Evolutionary conservation across 1,140 invertebrate species (phyloP).

Genomic region (Drosophila bipectinata): DNA sequence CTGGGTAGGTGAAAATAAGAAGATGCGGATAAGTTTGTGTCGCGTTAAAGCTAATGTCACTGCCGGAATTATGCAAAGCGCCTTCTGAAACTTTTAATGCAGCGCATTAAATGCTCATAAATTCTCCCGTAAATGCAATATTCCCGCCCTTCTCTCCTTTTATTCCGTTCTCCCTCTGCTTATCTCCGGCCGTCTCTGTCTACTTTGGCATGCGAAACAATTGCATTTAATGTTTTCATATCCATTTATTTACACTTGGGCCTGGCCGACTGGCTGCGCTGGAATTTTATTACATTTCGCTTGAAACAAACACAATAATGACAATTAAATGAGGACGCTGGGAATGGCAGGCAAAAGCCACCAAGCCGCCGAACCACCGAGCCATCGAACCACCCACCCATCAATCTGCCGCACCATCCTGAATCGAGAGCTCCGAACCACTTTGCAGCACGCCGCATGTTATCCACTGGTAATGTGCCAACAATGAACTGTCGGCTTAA

Average conservation of each 20-base stretch:
- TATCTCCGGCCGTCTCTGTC: conserved; percentile 1
- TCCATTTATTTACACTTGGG: conserved; percentile 69
- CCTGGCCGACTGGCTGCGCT: conserved; percentile 2
- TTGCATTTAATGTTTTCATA: conserved; percentile 69
- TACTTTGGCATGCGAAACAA: conserved; percentile 29
- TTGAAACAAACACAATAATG: conserved; percentile 62
- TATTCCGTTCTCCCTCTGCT: neutral
- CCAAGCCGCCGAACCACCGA: neutral
- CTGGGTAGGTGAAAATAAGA: conserved; percentile 8
- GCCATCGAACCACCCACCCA: neutral
- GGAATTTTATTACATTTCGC: conserved; percentile 60
- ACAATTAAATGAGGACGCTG: conserved; percentile 63
- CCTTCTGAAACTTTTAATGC: conserved; percentile 59
- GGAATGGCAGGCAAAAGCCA: neutral
- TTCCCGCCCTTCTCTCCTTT: neutral
- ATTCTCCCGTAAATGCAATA: conserved; percentile 56
- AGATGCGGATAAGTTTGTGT: conserved; percentile 26
- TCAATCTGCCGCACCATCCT: neutral
- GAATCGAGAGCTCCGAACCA: neutral
- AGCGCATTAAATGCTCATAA: conserved; percentile 64
- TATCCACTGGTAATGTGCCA: conserved; percentile 66
- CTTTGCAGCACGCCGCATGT: conserved; percentile 7
- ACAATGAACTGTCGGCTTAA: conserved; percentile 68
- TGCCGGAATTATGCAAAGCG: conserved; percentile 63
- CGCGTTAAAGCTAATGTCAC: conserved; percentile 61